A percentile compares a stretch with the other conserved stretches of the same genome.
These are phyloP conservation scores for Lytechinus variegatus DNA, from an alignment of 35 echinoderm and acorn worm genomes.

Conservation along the genomic window DNA sequence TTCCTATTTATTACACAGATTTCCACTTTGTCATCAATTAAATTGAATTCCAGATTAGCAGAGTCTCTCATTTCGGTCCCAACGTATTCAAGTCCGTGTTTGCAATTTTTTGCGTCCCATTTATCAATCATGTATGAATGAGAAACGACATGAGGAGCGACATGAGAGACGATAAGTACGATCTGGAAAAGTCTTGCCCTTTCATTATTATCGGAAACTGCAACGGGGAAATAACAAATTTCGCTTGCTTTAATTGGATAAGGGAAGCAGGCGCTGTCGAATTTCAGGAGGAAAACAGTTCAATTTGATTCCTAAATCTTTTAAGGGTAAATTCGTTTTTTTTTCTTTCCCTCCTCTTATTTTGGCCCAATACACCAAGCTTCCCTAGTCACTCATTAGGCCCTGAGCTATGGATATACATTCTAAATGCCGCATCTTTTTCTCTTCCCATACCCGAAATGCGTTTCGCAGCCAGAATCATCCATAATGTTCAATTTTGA, in stretches of 20 bases:
- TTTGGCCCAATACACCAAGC: not conserved
- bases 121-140: conserved; percentile 13
- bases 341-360: not conserved
- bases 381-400: conserved; percentile 30
- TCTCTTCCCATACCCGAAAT: not conserved
- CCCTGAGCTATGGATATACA: conserved; percentile 30
- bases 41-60: not conserved
- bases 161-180: not conserved
- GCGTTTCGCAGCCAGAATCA: conserved; percentile 21
- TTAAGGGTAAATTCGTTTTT: not conserved
- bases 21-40: not conserved
- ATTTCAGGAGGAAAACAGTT: conserved; percentile 42
- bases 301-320: conserved; percentile 25
- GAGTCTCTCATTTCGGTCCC: conserved; percentile 16
- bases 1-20: not conserved
- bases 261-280: conserved; percentile 40
- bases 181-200: not conserved
- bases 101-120: conserved; percentile 8
- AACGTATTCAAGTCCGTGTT: not conserved
- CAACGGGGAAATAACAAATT: conserved; percentile 43
- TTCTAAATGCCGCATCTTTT: conserved; percentile 34
- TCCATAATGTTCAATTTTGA: conserved; percentile 34
- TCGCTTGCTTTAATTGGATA: conserved; percentile 37
- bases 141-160: not conserved
- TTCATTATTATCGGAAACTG: not conserved